Evolutionary conservation across 2,113 vertebrate genomes (phyloP), one percentile per base, ranked within the genome.

Genomic region (Hyaena hyaena): DNA sequence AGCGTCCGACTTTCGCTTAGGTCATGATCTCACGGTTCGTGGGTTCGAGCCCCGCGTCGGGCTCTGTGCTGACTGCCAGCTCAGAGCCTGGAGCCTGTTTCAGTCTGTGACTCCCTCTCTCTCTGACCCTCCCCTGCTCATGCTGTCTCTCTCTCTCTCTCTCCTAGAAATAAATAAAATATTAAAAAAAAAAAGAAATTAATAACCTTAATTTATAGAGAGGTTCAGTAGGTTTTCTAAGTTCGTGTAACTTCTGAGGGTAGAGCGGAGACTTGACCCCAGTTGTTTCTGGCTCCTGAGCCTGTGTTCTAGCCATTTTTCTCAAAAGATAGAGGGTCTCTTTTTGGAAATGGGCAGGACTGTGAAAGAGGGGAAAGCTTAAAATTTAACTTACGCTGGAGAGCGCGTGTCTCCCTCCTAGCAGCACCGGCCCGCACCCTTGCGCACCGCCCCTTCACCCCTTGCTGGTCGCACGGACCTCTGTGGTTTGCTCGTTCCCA

Each of bases 341-440:
- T 35, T 45, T 39, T 17, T 31, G 71, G 45, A 69, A 21, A 17
- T 4, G 39, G 76, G 50, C 12, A 31, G 48, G 35, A 10, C 21
- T 35, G 55, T 24, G 53, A 45, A 63, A 14, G 76, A 50, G 35
- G 15, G 50, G 63, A 7, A 31, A 68, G 43, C 24, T 39, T 71
- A 39, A 1, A 35, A 8, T 11, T 39, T 26, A 50, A 43, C 61
- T 35, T 31, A 1, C 0, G 11, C n/a, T 2, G 0, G 33, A 28
- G 7, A 0, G 15, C 2, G 6, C 1, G 33, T 58, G 39, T 23
- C 48, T 2, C 0, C 16, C 74, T 9, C 77, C 39, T 0, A 0
- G 1, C 1, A 1, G 1, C 12, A 1, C 86, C 81, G 10, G 33
- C 19, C n/a, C 4, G 1, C 80, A 12, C 0, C 39, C 1, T 16